phyloP scores from a whole-genome alignment of 2,113 vertebrate genomes.

The Pseudonaja textilis region DNA sequence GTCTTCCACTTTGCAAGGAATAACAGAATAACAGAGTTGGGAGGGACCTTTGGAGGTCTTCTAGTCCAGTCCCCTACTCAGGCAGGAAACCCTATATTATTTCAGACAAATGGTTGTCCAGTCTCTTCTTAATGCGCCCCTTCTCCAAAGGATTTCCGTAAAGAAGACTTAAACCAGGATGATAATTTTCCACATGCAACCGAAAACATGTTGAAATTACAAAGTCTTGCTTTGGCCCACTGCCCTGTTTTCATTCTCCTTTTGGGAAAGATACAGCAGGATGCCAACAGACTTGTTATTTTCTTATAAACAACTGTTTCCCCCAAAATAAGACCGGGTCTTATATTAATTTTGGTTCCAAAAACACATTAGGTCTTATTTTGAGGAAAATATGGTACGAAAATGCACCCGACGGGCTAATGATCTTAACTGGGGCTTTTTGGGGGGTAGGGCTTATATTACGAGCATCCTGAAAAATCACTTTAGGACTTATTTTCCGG shows the following conservation, averaged over 20 bases:
- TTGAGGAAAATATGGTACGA: too few relatives aligned
- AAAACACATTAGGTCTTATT: too few relatives aligned
- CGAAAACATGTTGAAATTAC: neutral
- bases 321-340: too few relatives aligned
- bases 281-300: neutral
- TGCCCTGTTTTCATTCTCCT: neutral
- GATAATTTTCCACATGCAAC: neutral
- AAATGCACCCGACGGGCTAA: too few relatives aligned
- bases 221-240: neutral
- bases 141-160: neutral
- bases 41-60: neutral
- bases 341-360: too few relatives aligned
- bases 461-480: too few relatives aligned
- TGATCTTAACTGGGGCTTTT: too few relatives aligned
- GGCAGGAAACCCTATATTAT: neutral
- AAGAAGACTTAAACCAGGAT: neutral
- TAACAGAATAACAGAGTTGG: neutral
- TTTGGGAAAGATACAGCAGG: neutral
- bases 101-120: neutral
- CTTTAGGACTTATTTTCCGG: too few relatives aligned
- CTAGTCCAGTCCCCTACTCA: neutral
- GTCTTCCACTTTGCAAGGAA: neutral
- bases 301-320: neutral
- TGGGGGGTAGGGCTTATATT: too few relatives aligned
- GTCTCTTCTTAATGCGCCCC: neutral